A percentile compares a stretch with the other conserved stretches of the same genome.
Conservation (phyloP, 2,113 vertebrate genomes). For the Aptenodytes forsteri region DNA sequence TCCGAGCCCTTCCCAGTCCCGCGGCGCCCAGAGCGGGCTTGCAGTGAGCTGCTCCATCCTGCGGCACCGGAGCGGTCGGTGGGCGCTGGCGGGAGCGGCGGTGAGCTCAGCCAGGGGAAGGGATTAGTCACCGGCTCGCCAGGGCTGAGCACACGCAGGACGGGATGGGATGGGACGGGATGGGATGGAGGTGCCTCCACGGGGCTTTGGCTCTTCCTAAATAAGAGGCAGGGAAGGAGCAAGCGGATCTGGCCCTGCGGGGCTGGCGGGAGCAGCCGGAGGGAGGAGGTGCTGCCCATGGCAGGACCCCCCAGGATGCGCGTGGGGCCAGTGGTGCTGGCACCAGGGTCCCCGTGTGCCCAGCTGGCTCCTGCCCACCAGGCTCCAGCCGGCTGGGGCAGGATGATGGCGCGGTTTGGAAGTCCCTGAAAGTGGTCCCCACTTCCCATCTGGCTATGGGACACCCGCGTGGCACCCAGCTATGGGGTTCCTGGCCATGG, state of each 20-base stretch:
- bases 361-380: neutral
- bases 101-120: neutral
- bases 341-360: rapidly evolving
- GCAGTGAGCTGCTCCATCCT: neutral
- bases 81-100: neutral
- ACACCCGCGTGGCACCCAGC: neutral
- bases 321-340: neutral
- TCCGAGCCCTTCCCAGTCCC: neutral
- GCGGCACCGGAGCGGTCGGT: rapidly evolving
- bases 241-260: rapidly evolving
- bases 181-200: neutral
- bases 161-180: neutral
- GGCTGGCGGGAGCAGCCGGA: neutral
- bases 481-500: too few relatives aligned
- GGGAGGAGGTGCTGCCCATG: neutral
- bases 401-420: neutral
- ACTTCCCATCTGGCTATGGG: neutral
- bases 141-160: neutral
- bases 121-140: neutral
- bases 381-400: neutral
- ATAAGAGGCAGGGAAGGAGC: neutral
- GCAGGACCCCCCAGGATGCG: rapidly evolving
- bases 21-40: rapidly evolving
- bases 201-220: neutral
- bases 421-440: neutral